phyloP scores from a whole-genome alignment of 2,797 vertebrate genomes.

The Australoheros facetus region DNA sequence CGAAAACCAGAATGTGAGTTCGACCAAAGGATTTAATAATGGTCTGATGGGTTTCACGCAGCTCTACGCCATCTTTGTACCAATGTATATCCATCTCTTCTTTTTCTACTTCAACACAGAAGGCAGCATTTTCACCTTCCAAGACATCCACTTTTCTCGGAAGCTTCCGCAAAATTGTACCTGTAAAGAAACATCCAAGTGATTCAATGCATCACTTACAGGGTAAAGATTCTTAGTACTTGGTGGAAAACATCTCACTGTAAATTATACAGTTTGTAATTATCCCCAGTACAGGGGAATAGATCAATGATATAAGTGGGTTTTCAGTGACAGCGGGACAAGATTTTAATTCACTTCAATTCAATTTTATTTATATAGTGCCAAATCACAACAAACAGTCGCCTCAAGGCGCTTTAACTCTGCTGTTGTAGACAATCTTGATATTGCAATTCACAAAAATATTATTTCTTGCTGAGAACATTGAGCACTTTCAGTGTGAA shows the following conservation, averaged over 20 bases:
- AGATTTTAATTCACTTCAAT: no score
- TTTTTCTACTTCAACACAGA: conserved; percentile 93
- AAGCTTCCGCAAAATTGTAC: conserved; percentile 90
- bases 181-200: conserved; percentile 66
- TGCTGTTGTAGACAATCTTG: no score
- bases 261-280: not conserved
- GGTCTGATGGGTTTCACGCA: conserved; percentile 85
- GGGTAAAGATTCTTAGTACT: not conserved
- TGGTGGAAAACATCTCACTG: not conserved
- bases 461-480: no score
- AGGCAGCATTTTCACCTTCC: conserved; percentile 96
- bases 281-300: not conserved
- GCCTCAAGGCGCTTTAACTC: no score
- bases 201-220: not conserved
- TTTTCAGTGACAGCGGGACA: not conserved
- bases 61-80: conserved; percentile 89
- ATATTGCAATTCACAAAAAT: not conserved
- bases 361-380: no score
- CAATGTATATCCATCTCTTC: conserved; percentile 89
- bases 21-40: conserved; percentile 95
- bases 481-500: no score
- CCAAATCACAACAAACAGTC: no score
- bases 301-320: not conserved
- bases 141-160: conserved; percentile 95
- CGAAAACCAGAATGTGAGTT: conserved; percentile 94